A percentile compares a stretch with the other conserved stretches of the same genome.
Evolutionary conservation across 2,888 invertebrate genomes (phyloP).

Genomic region (Zaprionus obscuricornis): DNA sequence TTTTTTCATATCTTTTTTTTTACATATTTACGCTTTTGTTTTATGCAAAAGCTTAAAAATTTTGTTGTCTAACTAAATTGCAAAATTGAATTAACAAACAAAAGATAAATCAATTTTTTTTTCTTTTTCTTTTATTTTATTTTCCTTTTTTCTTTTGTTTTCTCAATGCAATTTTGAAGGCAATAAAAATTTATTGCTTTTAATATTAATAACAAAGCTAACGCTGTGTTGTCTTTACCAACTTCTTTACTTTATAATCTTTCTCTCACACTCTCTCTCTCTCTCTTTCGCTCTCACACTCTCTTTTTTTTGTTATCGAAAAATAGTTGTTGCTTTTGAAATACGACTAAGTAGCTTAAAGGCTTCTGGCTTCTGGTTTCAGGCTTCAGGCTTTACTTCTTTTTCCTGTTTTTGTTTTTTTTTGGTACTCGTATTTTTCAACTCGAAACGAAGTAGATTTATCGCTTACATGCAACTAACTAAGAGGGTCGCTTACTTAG

Average conservation of each 20-base stretch:
- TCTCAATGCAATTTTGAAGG: neutral
- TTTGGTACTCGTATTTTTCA: conserved; percentile 23
- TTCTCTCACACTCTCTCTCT: no score
- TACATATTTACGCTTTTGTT: no score
- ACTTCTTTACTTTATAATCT: no score
- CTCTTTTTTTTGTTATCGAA: neutral
- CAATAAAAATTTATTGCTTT: conserved; percentile 6
- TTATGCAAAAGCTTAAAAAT: no score
- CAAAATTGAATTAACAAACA: no score
- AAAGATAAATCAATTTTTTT: no score
- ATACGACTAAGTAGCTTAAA: conserved; percentile 66
- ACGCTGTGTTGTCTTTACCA: no score
- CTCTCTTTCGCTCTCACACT: conserved; percentile 1
- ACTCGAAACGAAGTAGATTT: conserved; percentile 27
- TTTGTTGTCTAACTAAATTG: no score
- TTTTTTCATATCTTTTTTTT: no score
- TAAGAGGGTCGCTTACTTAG: no score
- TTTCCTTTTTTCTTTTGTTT: neutral
- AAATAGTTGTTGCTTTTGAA: conserved; percentile 31
- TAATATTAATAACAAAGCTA: no score
- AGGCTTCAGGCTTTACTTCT: neutral
- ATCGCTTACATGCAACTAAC: conserved; percentile 16
- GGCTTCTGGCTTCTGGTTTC: conserved; percentile 39
- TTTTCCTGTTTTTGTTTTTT: conserved; percentile 1
- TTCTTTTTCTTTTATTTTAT: no score